Base-by-base conservation (phyloP, 2,888 invertebrate genomes). In the Hirtodrosophila alboralis region DNA sequence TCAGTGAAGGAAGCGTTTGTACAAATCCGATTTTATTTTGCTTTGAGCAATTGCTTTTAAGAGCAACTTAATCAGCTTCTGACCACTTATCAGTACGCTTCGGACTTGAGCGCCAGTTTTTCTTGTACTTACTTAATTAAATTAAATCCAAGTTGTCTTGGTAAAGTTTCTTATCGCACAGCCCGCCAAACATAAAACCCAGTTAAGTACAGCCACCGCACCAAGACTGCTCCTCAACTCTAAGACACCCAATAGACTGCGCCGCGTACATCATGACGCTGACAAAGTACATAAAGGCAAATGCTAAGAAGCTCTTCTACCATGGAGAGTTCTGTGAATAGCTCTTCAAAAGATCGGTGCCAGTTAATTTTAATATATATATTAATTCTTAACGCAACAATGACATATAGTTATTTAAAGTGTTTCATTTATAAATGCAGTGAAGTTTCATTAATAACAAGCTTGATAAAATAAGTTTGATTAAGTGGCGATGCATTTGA, bases 81-180 rank as follows among this genome's bases (percentile, higher is more conserved):
- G 57, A 59, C 48, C 61, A 51, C 67, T 65, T 67, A 61, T 62
- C 66, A 56, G 47, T 21, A 26, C 48, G 43, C 43, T 49, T 36
- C 31, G 33, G 4, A 30, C 52, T 56, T 36, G 43, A 47, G 53
- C 38, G 13, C 8, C 30, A 44, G 31, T 54, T 59, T 49, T 59
- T 49, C 41, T 47, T 45, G 16, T 44, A 68, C 69, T n/a, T n/a
- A n/a, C n/a, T n/a, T 73, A 80, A 80, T 76, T 76, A 63, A 80
- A 74, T 77, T 48, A 76, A 56, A 68, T 58, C 56, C 58, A 87
- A 75, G 79, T 68, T 53, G 73, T 58, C 40, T 51, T 64, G 57
- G 21, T 60, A 64, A 71, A 69, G 54, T 62, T 54, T 51, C 61
- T 63, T 67, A 76, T 68, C 80, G 43, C 37, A 34, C 10, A 18